Percentiles rank a stretch among this genome's conserved stretches.
phyloP scores from a whole-genome alignment of 37 sponge, comb jelly and placozoan species.

The Diacarnus erythraeanus region DNA sequence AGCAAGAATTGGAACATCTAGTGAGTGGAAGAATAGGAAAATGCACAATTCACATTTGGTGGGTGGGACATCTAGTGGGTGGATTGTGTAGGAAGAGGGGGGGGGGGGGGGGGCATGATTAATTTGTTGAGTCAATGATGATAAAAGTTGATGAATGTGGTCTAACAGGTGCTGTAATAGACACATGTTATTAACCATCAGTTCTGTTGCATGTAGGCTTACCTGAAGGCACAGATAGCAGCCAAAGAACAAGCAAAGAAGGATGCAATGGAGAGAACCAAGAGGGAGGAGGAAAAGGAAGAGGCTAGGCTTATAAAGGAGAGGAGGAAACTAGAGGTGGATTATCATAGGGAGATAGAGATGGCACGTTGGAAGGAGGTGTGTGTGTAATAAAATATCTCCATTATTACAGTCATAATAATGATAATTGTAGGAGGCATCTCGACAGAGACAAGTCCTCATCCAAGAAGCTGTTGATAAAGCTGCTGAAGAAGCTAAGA shows the following conservation, averaged over 20 bases:
- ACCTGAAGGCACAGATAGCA: constrained; percentile 23
- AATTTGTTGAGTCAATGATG: no score
- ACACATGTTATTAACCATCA: not conserved
- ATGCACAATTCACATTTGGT: not conserved
- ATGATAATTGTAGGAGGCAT: not conserved
- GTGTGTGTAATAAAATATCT: not conserved
- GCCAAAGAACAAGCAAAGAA: constrained; percentile 9
- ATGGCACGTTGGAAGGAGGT: constrained; percentile 29
- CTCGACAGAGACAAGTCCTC: not conserved
- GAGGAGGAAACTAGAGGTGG: not conserved
- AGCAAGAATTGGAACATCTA: constrained; percentile 33
- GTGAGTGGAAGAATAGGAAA: no score
- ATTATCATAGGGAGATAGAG: constrained; percentile 23
- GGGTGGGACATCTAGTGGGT: not conserved
- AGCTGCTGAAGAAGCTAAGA: not conserved
- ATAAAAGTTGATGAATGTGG: no score
- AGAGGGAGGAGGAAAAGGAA: constrained; percentile 22
- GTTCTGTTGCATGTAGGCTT: not conserved
- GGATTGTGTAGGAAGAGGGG: no score
- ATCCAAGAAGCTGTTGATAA: not conserved
- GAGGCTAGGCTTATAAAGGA: constrained; percentile 22
- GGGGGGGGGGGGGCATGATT: no score
- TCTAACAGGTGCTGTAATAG: not conserved
- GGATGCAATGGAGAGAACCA: not conserved
- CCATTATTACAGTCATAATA: not conserved